These are phyloP conservation scores for Drosophila serrata DNA, from an alignment of 1,140 invertebrate species.

Conservation along the genomic window DNA sequence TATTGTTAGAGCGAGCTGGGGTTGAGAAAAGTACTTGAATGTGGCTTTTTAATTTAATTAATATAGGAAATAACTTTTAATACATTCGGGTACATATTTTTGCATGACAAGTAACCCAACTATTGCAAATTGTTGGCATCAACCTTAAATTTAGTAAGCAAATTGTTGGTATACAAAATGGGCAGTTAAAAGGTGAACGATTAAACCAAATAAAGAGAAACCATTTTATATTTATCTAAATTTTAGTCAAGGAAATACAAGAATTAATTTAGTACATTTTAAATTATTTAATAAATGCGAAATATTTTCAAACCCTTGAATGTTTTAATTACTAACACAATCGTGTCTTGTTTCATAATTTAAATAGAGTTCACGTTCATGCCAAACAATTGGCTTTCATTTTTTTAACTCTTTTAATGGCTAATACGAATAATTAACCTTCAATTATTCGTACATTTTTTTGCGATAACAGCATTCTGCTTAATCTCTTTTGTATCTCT, in stretches of 20 bases:
- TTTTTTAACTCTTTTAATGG: not conserved
- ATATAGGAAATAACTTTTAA: constrained; percentile 4
- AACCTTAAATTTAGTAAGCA: constrained; percentile 30
- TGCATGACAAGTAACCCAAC: constrained; percentile 35
- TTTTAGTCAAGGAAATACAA: constrained; percentile 44
- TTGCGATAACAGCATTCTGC: constrained; percentile 3
- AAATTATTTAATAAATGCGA: constrained; percentile 61
- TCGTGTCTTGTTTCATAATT: too few species aligned
- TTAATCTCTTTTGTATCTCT: constrained; percentile 11
- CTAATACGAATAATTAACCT: constrained; percentile 10
- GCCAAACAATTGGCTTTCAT: not conserved
- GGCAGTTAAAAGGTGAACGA: not conserved
- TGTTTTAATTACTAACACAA: not conserved
- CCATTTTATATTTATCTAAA: constrained; percentile 48
- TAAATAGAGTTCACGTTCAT: not conserved
- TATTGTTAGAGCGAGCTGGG: constrained; percentile 6
- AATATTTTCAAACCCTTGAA: constrained; percentile 50
- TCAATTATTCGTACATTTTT: constrained; percentile 1
- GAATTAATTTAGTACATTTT: constrained; percentile 53
- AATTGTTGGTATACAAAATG: constrained; percentile 41
- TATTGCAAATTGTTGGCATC: constrained; percentile 30
- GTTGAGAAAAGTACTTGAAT: constrained; percentile 13
- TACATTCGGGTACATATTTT: constrained; percentile 29
- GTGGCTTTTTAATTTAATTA: constrained; percentile 33
- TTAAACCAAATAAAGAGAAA: constrained; percentile 25